Evolutionary conservation across 1,140 invertebrate genomes (phyloP).

Genomic region (Solenopsis fugax): DNA sequence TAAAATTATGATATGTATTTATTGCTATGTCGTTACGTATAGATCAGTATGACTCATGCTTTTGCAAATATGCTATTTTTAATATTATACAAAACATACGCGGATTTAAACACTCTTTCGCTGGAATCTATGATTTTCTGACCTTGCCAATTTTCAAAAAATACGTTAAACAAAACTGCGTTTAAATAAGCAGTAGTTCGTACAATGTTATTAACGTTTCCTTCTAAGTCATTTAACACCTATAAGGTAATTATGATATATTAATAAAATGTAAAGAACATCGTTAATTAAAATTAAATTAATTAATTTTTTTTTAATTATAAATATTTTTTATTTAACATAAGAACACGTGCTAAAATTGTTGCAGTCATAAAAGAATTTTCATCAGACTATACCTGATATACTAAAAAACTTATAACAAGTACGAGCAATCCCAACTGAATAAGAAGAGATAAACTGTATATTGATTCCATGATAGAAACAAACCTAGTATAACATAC

Average conservation of each 20-base stretch:
- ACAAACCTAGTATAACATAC: slow-evolving; percentile 8
- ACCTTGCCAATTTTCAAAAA: slow-evolving; percentile 46
- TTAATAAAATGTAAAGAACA: not conserved
- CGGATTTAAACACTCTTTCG: slow-evolving; percentile 23
- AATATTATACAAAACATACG: slow-evolving; percentile 4
- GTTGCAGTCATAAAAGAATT: not conserved
- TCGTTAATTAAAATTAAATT: not conserved
- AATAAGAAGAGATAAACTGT: not conserved
- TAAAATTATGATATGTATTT: not conserved
- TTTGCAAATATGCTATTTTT: not conserved
- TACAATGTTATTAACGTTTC: not conserved
- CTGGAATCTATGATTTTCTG: slow-evolving; percentile 53
- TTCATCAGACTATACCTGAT: slow-evolving; percentile 1
- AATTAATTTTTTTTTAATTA: too few relatives aligned
- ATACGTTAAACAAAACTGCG: not conserved
- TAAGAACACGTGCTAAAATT: not conserved
- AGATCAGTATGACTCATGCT: not conserved
- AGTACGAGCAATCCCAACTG: not conserved
- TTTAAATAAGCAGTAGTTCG: not conserved
- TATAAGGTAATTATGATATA: not conserved
- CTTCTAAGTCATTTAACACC: not conserved
- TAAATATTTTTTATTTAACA: not conserved
- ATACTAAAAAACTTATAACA: not conserved
- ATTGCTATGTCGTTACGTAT: not conserved
- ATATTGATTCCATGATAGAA: not conserved